phyloP scores from a whole-genome alignment of 2,797 vertebrate species.

The Diplodus puntazzo region DNA sequence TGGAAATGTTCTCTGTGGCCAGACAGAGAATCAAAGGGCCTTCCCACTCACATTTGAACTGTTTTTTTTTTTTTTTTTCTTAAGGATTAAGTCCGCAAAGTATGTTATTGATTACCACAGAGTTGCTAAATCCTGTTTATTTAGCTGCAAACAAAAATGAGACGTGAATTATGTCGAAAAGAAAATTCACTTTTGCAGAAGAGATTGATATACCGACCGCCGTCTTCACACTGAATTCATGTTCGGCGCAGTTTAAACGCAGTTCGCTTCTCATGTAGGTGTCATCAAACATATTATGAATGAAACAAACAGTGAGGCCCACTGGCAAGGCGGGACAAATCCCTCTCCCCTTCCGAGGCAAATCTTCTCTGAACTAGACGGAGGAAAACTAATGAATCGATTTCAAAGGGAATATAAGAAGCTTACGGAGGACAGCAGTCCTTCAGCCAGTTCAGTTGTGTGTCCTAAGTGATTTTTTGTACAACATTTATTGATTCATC shows the following conservation, averaged over 20 bases:
- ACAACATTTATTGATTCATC: constrained; percentile 49
- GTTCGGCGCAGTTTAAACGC: constrained; percentile 9
- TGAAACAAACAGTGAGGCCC: constrained; percentile 33
- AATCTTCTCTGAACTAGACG: constrained; percentile 52
- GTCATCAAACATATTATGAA: constrained; percentile 57
- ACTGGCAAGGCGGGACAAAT: constrained; percentile 35
- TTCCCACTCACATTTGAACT: constrained; percentile 70
- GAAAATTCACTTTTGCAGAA: background rate
- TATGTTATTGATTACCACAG: constrained; percentile 58
- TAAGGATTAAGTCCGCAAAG: constrained; percentile 57
- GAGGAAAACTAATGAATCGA: constrained; percentile 67
- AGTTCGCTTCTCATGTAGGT: background rate
- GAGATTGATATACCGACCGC: background rate
- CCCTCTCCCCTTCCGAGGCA: constrained; percentile 31
- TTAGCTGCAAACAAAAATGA: constrained; percentile 32
- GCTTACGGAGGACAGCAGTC: constrained; percentile 63
- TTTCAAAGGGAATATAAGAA: constrained; percentile 69
- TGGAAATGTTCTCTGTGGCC: constrained; percentile 70
- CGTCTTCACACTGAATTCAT: background rate
- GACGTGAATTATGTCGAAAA: constrained; percentile 19
- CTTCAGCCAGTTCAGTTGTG: constrained; percentile 62
- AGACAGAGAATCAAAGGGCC: constrained; percentile 77
- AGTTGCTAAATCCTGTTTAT: constrained; percentile 45
- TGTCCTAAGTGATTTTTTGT: constrained; percentile 31
- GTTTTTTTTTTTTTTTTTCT: constrained; percentile 36